Evolutionary conservation across 2,797 vertebrate genomes (phyloP).

Genomic region (Chelon auratus): DNA sequence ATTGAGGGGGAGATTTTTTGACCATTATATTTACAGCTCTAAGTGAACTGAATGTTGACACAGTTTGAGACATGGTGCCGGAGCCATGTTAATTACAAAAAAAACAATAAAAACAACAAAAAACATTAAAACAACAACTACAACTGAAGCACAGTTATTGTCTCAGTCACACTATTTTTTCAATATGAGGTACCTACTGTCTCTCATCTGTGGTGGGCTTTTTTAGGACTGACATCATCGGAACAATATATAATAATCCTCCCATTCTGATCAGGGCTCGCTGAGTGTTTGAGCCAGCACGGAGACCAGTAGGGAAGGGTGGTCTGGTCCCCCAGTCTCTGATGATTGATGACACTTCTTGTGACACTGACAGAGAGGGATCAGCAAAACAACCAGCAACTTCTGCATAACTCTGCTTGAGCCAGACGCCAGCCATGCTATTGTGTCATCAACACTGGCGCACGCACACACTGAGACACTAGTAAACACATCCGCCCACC

Average conservation of each 20-base stretch:
- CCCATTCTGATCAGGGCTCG: slow-evolving; percentile 56
- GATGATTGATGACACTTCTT: slow-evolving; percentile 79
- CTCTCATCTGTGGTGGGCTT: slow-evolving; percentile 52
- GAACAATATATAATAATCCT: slow-evolving; percentile 56
- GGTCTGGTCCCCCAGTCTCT: slow-evolving; percentile 58
- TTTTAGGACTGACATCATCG: slow-evolving; percentile 68
- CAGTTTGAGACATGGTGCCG: no score
- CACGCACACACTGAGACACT: slow-evolving; percentile 60
- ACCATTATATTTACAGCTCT: no score
- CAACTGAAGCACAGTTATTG: background rate
- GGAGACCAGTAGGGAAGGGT: slow-evolving; percentile 64
- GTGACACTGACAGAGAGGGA: slow-evolving; percentile 80
- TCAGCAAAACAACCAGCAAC: slow-evolving; percentile 82
- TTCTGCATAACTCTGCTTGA: slow-evolving; percentile 77
- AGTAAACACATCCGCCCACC: slow-evolving; percentile 69
- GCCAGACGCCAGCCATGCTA: slow-evolving; percentile 73
- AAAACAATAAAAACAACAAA: background rate
- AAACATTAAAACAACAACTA: background rate
- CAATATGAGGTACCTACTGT: slow-evolving; percentile 52
- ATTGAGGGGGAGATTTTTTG: no score
- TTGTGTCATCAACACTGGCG: slow-evolving; percentile 71
- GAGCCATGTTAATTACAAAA: no score
- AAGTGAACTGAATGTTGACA: no score
- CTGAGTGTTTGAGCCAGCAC: slow-evolving; percentile 51
- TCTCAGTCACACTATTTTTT: slow-evolving; percentile 38